Evolutionary conservation across 1,140 invertebrate genomes (phyloP).

Genomic region (Magallana gigas): DNA sequence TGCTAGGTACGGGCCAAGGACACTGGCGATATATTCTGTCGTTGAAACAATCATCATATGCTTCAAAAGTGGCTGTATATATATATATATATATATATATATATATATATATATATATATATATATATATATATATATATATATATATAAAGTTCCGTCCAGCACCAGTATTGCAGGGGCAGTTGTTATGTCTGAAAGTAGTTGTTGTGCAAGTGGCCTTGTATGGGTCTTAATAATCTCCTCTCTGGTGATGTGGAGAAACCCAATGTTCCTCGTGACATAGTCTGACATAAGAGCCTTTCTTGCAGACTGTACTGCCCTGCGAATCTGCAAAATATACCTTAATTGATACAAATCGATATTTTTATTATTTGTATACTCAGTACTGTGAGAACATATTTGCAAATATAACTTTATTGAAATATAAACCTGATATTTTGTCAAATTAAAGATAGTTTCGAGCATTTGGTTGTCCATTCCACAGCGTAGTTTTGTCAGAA

Average conservation of each 20-base stretch:
- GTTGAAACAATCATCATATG: too few relatives aligned
- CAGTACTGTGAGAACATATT: too few relatives aligned
- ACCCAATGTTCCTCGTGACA: constrained; percentile 21
- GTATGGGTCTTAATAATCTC: constrained; percentile 11
- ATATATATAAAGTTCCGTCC: constrained; percentile 46
- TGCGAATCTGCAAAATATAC: neutral
- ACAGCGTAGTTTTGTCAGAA: constrained; percentile 39
- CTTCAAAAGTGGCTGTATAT: too few relatives aligned
- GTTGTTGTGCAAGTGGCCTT: constrained; percentile 3
- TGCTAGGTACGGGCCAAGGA: too few relatives aligned
- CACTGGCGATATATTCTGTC: too few relatives aligned
- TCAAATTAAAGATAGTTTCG: constrained; percentile 12
- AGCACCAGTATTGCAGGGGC: constrained; percentile 36
- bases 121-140: too few relatives aligned
- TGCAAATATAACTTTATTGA: neutral
- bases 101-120: too few relatives aligned
- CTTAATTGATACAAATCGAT: too few relatives aligned
- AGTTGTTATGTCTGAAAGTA: neutral
- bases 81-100: too few relatives aligned
- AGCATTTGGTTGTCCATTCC: constrained; percentile 29
- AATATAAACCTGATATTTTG: constrained; percentile 24
- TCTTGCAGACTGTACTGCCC: constrained; percentile 5
- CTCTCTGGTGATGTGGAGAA: constrained; percentile 4
- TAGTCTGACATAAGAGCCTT: neutral
- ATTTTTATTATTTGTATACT: too few relatives aligned